Base-by-base conservation (phyloP, 2,797 vertebrate species). In the Heteromormyrus szaboi region DNA sequence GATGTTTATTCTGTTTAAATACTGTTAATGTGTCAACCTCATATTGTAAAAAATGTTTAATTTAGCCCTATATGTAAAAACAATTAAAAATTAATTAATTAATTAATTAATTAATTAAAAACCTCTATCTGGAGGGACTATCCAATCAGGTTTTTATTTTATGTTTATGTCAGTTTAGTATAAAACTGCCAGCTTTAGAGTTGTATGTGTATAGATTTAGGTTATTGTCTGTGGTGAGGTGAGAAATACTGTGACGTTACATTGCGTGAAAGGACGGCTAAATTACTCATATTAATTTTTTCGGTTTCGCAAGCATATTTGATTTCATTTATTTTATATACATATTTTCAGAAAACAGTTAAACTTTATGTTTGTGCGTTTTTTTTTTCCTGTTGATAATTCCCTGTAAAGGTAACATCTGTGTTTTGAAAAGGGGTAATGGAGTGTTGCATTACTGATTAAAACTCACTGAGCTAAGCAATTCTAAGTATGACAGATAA, bases 21-120 rank as follows among this genome's bases (percentile, higher is more conserved):
- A 56, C 54, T 56, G 5, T n/a, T n/a, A 56, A 56, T n/a, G 53
- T 19, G 53, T n/a, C 53, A n/a, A n/a, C 5, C 54, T 56, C 19
- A 56, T 56, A 56, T 56, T 56, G 54, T 56, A 56, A 6, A 56
- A 56, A 56, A 56, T 56, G 19, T 56, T n/a, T n/a, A 6, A 56
- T 56, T 56, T 56, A 56, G 53, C 17, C 17, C 17, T 54, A 54
- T 56, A n/a, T 56, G 5, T 56, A 56, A 56, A 56, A 56, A 7
- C 19, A 7, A 6, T 25, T 25, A 25, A 25, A 25, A 25, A 25
- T 25, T 25, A 25, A 25, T 25, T n/a, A n/a, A 17, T 53, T 1
- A 53, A 53, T 4, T 0, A 53, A 54, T 4, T 0, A 4, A 53
- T 17, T 0, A 17, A 53, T 1, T 0, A 4, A 53, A 5, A 56